Conservation (phyloP, 2,797 vertebrate species). For the Harpagifer antarcticus region DNA sequence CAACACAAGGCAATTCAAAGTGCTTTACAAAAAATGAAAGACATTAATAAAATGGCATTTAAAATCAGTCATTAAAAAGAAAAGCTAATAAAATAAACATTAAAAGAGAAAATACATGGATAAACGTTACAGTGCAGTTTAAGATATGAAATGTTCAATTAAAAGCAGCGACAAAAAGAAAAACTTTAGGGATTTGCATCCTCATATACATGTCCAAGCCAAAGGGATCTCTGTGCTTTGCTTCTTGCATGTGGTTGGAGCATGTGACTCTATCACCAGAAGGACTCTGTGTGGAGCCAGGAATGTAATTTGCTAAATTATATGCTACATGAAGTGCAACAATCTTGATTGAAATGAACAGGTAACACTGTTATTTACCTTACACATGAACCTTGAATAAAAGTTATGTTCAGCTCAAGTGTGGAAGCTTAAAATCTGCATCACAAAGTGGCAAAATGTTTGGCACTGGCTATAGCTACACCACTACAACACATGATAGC, state of each 20-base stretch:
- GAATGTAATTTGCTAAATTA: not conserved
- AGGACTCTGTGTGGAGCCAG: not conserved
- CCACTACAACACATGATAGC: not conserved
- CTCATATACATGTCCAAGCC: not conserved
- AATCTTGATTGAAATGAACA: not conserved
- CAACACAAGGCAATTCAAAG: no score
- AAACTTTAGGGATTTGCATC: constrained; percentile 2
- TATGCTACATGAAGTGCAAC: not conserved
- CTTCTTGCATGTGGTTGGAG: no score
- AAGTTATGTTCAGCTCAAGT: not conserved
- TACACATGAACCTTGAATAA: not conserved
- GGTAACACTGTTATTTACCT: not conserved
- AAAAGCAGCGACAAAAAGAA: no score
- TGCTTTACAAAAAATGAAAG: no score
- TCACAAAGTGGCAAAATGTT: not conserved
- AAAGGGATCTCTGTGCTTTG: not conserved
- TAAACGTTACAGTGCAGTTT: no score
- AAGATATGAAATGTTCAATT: no score
- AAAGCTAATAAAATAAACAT: no score
- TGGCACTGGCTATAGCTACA: not conserved
- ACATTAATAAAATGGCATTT: no score
- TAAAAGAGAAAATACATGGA: no score
- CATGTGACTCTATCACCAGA: not conserved
- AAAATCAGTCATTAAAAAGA: no score
- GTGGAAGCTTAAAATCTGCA: not conserved